These are phyloP conservation scores for Hylaea fasciaria DNA, from an alignment of 2,888 invertebrate genomes.

Conservation along the genomic window DNA sequence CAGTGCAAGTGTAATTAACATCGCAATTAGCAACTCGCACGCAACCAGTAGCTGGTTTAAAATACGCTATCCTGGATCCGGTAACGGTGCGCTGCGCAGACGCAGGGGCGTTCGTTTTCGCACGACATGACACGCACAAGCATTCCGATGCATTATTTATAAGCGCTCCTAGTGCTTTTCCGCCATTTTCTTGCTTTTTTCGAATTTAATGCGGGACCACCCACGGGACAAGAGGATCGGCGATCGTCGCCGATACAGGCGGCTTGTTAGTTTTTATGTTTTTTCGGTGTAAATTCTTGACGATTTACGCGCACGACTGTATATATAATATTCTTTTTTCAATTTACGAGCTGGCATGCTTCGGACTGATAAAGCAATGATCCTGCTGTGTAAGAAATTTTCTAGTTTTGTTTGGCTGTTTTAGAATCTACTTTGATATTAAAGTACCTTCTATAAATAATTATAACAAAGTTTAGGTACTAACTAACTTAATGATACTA, in stretches of 20 bases:
- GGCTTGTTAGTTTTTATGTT: slow-evolving; percentile 59
- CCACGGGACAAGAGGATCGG: slow-evolving; percentile 46
- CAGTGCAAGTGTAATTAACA: slow-evolving; percentile 43
- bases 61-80: slow-evolving; percentile 52
- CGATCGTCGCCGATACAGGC: slow-evolving; percentile 44
- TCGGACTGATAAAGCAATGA: slow-evolving; percentile 15
- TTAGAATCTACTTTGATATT: too few relatives aligned
- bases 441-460: neutral
- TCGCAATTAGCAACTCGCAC: slow-evolving; percentile 41
- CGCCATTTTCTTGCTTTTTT: slow-evolving; percentile 68
- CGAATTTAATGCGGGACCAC: slow-evolving; percentile 52
- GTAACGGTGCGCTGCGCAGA: slow-evolving; percentile 51
- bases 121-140: slow-evolving; percentile 63
- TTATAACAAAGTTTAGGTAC: slow-evolving; percentile 23
- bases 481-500: slow-evolving; percentile 33
- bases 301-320: slow-evolving; percentile 35
- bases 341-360: neutral
- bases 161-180: slow-evolving; percentile 68
- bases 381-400: slow-evolving; percentile 7
- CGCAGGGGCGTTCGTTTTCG: slow-evolving; percentile 65
- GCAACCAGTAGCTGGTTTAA: slow-evolving; percentile 41
- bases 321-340: neutral
- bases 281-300: slow-evolving; percentile 55
- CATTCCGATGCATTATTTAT: slow-evolving; percentile 78
- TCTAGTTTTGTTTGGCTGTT: neutral